A percentile compares a stretch with the other conserved stretches of the same genome.
Conservation (phyloP, 2,797 vertebrate genomes). For the Platalea minor region DNA sequence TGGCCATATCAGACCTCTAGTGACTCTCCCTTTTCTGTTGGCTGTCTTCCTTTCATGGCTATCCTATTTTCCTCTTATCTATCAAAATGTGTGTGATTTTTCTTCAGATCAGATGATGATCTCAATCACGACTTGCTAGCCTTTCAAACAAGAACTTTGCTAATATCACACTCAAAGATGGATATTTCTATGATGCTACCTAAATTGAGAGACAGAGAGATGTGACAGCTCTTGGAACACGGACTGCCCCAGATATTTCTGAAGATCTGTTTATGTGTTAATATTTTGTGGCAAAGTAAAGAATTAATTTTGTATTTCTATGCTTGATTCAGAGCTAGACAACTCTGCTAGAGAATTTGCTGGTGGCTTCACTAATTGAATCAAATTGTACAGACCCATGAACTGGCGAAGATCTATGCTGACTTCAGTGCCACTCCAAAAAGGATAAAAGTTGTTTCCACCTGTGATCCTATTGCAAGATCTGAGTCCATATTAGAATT, state of each 20-base stretch:
- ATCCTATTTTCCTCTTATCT: background rate
- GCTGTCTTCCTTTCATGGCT: background rate
- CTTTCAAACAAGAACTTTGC: background rate
- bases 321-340: background rate
- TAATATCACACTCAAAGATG: background rate
- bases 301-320: background rate
- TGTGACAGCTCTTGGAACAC: background rate
- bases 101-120: background rate
- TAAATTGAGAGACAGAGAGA: background rate
- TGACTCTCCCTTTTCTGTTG: background rate
- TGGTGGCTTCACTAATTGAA: background rate
- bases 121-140: background rate
- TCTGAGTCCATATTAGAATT: background rate
- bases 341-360: background rate
- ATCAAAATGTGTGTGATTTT: background rate
- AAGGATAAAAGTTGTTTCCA: background rate
- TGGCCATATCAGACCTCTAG: background rate
- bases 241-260: background rate
- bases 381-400: background rate
- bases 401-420: rapidly evolving
- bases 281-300: background rate
- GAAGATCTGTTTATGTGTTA: background rate
- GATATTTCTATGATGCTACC: background rate
- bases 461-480: background rate
- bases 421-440: background rate